Base-by-base conservation (phyloP, 2,888 invertebrate genomes). In the Doris montereyensis region DNA sequence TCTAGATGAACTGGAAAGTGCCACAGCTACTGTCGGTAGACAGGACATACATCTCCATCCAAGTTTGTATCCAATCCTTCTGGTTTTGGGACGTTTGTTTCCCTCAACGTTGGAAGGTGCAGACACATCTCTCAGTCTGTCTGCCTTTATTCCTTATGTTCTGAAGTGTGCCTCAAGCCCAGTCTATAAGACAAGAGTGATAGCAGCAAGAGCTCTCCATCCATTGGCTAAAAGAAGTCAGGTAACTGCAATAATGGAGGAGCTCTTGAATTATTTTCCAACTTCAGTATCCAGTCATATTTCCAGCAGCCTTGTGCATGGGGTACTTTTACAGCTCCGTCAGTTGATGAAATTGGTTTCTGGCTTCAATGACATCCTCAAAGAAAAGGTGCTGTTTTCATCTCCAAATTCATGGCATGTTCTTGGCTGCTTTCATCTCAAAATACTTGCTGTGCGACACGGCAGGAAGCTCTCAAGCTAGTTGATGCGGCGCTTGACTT, bases 61-160 rank as follows among this genome's bases (percentile, higher is more conserved):
- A 0, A 93, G 94, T 3, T 91, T 97, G 81, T 96, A 95, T 92
- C 96, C 96, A 0, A 93, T 95, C 67, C 92, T 97, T 82, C 91
- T 97, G 86, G 92, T 97, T 79, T 92, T 97, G 74, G 94, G 95
- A 1, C 93, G 96, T 41, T 92, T 97, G 2, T 95, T 95, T 91
- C 95, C 96, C 0, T 95, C 95, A 0, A 93, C 94, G 0, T 91
- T 94, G 72, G 96, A 96, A 87, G 95, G 94, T 58, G 93, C 94
- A 10, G 94, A 94, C 85, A 93, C 94, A 28, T 94, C 93, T 85
- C 92, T 95, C 75, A 94, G 95, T 94, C 91, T 95, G 80, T 92
- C 93, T 30, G 93, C 94, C 80, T 95, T 95, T 90, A 92, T 95
- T 75, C 94, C 94, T 1, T 93, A 93, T 85, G 93, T 96, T 78